Evolutionary conservation across 1,140 invertebrate species (phyloP).

Genomic region (Aphaenogaster ashmeadi): DNA sequence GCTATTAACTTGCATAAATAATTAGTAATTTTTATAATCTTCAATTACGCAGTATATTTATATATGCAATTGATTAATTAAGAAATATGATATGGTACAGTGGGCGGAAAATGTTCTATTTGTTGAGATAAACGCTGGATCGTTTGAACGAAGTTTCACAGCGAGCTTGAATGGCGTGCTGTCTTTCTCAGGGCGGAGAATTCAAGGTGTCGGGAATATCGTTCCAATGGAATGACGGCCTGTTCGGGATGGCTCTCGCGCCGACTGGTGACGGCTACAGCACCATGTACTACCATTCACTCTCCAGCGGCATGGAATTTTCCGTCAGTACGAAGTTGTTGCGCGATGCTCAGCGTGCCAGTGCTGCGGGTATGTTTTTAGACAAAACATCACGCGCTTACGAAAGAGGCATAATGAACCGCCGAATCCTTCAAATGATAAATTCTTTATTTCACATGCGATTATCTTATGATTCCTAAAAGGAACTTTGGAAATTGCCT

Average conservation of each 20-base stretch:
- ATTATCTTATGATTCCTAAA: background rate
- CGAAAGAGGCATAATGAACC: background rate
- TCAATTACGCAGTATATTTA: background rate
- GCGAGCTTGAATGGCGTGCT: background rate
- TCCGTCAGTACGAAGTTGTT: constrained; percentile 90
- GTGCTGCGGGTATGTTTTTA: constrained; percentile 78
- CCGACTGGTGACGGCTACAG: constrained; percentile 90
- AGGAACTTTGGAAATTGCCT: background rate
- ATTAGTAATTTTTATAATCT: background rate
- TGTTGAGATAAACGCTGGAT: background rate
- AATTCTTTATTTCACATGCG: background rate
- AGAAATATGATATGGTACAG: background rate
- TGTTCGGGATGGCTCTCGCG: constrained; percentile 91
- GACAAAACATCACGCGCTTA: background rate
- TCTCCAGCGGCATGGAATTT: constrained; percentile 92
- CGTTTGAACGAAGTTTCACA: background rate
- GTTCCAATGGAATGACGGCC: constrained; percentile 92
- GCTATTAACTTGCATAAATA: constrained; percentile 1
- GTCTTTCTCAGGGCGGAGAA: constrained; percentile 87
- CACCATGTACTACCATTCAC: constrained; percentile 92
- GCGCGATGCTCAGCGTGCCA: constrained; percentile 87
- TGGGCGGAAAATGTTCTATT: background rate
- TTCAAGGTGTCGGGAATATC: constrained; percentile 91
- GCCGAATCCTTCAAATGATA: background rate
- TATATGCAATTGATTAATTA: background rate